Conservation (phyloP, 2,797 vertebrate genomes). For the Cichlasoma orientale region DNA sequence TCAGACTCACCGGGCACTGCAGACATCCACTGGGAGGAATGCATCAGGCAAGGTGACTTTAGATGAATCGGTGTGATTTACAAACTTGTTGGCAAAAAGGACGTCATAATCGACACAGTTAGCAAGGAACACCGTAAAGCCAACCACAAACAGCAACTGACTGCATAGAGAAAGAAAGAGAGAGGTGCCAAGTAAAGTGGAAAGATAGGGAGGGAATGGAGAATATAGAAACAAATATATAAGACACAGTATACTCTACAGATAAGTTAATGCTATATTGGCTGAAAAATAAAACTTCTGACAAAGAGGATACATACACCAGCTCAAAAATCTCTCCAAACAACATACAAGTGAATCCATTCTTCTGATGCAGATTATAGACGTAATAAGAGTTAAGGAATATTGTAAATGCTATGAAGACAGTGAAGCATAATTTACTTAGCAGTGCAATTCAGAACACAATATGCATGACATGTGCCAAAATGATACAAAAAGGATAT, state of each 20-base stretch:
- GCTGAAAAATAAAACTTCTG: not conserved
- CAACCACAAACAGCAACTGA: conserved; percentile 97
- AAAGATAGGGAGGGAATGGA: not conserved
- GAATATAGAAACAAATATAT: not conserved
- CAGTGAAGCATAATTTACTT: not conserved
- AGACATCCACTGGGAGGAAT: conserved; percentile 90
- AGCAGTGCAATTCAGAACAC: not conserved
- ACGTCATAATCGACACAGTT: conserved; percentile 99
- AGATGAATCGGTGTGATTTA: conserved; percentile 93
- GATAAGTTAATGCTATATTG: not conserved
- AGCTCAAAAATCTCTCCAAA: conserved; percentile 97
- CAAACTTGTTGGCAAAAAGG: conserved; percentile 98
- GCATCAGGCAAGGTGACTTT: conserved; percentile 98
- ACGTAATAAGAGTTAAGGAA: conserved; percentile 87
- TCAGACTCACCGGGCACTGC: conserved; percentile 86
- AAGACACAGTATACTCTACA: not conserved
- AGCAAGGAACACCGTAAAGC: conserved; percentile 96
- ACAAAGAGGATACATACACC: conserved; percentile 84
- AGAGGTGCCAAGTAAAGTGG: not conserved
- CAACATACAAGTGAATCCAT: conserved; percentile 99
- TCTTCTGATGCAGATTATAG: conserved; percentile 99
- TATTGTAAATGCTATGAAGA: not conserved
- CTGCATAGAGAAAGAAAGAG: conserved; percentile 68
- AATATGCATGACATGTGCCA: not conserved
- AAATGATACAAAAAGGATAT: conserved; percentile 90